A percentile compares a stretch with the other conserved stretches of the same genome.
Evolutionary conservation across 2,113 vertebrate genomes (phyloP).

Genomic region (Tetrax tetrax): DNA sequence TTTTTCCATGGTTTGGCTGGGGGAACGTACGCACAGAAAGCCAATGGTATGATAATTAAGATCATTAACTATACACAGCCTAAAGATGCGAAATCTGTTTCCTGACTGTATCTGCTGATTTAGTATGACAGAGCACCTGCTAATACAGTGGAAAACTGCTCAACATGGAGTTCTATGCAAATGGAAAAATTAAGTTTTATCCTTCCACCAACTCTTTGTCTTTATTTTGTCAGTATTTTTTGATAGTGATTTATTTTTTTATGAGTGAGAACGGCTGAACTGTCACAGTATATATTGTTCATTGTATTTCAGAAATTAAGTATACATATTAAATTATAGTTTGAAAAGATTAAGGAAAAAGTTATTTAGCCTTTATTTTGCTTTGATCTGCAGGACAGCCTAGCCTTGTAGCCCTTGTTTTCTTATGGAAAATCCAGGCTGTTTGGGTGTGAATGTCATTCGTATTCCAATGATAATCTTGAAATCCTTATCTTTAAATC

Average conservation of each 20-base stretch:
- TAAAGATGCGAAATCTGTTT: conserved; percentile 27
- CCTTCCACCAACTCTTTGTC: not conserved
- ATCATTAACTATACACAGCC: not conserved
- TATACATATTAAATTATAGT: not conserved
- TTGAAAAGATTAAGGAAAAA: not conserved
- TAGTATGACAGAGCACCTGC: conserved; percentile 2
- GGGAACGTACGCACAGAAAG: conserved; percentile 6
- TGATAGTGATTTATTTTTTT: not conserved
- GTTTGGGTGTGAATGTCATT: not conserved
- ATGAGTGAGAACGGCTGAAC: not conserved
- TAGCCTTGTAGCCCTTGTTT: not conserved
- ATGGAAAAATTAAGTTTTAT: conserved; percentile 5
- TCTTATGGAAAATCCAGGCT: not conserved
- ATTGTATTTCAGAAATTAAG: conserved; percentile 19
- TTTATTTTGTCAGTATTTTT: conserved; percentile 13
- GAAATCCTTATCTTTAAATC: not conserved
- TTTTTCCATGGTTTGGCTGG: not conserved
- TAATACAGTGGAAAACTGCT: conserved; percentile 11
- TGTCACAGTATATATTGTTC: not conserved
- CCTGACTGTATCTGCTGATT: conserved; percentile 35
- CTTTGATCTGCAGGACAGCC: not conserved
- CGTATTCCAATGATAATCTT: not conserved
- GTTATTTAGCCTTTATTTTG: not conserved
- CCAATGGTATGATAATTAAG: not conserved
- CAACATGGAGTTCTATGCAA: not conserved